These are phyloP conservation scores for Drosophila neotestacea DNA, from an alignment of 2,888 invertebrate species.

Conservation along the genomic window DNA sequence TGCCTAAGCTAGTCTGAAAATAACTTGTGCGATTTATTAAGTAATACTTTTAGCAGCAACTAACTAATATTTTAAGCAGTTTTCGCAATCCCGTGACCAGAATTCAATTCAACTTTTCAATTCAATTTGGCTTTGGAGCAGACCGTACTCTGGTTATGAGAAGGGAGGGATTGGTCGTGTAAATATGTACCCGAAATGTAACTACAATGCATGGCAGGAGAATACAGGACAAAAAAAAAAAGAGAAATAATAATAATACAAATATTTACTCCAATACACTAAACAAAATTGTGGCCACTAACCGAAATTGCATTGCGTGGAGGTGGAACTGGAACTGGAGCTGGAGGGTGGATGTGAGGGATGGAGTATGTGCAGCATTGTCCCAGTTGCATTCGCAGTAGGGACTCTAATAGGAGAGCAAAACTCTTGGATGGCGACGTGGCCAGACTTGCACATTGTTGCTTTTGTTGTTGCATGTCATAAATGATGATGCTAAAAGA, in stretches of 20 bases:
- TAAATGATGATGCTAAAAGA: constrained; percentile 78
- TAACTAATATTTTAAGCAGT: constrained; percentile 65
- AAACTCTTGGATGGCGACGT: constrained; percentile 17
- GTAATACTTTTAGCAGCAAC: constrained; percentile 19
- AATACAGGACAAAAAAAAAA: constrained; percentile 18
- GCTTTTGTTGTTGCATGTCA: constrained; percentile 70
- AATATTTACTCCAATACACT: constrained; percentile 67
- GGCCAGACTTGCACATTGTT: constrained; percentile 43
- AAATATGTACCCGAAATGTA: constrained; percentile 49
- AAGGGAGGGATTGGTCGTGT: background rate
- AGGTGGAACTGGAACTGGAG: constrained; percentile 13
- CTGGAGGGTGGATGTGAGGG: background rate
- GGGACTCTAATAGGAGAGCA: constrained; percentile 32
- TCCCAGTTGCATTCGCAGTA: constrained; percentile 41
- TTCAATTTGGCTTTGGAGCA: constrained; percentile 42
- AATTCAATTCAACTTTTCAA: constrained; percentile 60
- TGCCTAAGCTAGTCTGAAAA: background rate
- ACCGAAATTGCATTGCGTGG: constrained; percentile 71
- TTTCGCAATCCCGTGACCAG: constrained; percentile 31
- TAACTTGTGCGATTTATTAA: background rate
- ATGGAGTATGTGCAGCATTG: constrained; percentile 6
- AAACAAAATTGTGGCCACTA: constrained; percentile 78
- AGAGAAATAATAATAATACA: constrained; percentile 42
- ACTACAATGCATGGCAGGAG: constrained; percentile 52
- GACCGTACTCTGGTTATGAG: constrained; percentile 11